Evolutionary conservation across 2,113 vertebrate species (phyloP).

Genomic region (Centrocercus urophasianus): DNA sequence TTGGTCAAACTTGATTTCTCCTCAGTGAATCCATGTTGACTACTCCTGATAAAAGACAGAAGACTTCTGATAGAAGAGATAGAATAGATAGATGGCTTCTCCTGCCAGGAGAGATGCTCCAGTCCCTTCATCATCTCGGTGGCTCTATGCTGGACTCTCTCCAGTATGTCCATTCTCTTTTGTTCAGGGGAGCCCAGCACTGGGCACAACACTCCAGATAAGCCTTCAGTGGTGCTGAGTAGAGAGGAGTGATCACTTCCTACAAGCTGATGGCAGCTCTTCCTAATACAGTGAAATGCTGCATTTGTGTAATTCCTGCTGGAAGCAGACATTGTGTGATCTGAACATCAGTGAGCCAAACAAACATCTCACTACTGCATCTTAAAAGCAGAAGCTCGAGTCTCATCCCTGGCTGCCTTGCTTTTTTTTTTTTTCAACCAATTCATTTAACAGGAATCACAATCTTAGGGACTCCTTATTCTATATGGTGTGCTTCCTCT

Average conservation of each 20-base stretch:
- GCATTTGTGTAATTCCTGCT: neutral
- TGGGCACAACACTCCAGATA: neutral
- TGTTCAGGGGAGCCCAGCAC: neutral
- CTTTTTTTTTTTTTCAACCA: neutral
- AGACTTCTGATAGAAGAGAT: neutral
- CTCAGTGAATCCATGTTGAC: neutral
- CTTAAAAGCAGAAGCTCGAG: neutral
- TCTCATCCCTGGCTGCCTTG: neutral
- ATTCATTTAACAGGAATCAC: neutral
- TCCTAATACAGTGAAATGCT: neutral
- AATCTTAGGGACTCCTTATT: neutral
- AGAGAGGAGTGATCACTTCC: neutral
- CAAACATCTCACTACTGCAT: neutral
- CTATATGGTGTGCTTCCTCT: fast-evolving
- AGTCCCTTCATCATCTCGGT: neutral
- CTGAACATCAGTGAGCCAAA: neutral
- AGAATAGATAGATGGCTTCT: neutral
- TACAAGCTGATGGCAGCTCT: neutral
- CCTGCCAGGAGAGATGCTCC: neutral
- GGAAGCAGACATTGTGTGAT: neutral
- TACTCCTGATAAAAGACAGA: neutral
- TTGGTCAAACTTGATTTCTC: neutral
- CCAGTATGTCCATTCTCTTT: neutral
- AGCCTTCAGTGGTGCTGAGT: neutral
- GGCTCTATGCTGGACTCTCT: neutral